Evolutionary conservation across 2,888 invertebrate species (phyloP).

Genomic region (Pedicia rivosa): DNA sequence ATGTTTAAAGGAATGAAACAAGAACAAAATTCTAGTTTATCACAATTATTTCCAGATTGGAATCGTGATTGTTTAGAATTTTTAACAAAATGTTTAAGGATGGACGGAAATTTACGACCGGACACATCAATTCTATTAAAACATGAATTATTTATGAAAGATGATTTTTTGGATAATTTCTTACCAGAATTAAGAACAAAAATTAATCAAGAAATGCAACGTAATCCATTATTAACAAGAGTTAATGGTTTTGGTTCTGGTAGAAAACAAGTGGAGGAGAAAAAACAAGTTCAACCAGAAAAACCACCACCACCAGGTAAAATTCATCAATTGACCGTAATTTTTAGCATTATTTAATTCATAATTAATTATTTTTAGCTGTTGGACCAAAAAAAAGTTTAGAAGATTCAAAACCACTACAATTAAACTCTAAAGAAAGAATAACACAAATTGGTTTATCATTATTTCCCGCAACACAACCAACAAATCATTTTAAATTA

Average conservation of each 20-base stretch:
- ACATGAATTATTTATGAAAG: slow-evolving; percentile 47
- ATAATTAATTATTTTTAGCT: too few relatives aligned
- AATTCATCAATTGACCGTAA: too few relatives aligned
- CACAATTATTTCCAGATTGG: slow-evolving; percentile 31
- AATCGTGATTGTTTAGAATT: slow-evolving; percentile 31
- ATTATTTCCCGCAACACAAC: slow-evolving; percentile 7
- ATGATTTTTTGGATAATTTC: slow-evolving; percentile 48
- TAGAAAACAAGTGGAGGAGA: too few relatives aligned
- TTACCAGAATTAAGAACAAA: slow-evolving; percentile 45
- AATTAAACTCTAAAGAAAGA: slow-evolving; percentile 9
- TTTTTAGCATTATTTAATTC: too few relatives aligned
- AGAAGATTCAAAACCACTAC: too few relatives aligned
- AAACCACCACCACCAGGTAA: too few relatives aligned
- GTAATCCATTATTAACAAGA: slow-evolving; percentile 32
- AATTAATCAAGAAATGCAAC: slow-evolving; percentile 44
- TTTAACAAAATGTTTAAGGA: slow-evolving; percentile 33
- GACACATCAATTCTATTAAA: slow-evolving; percentile 44
- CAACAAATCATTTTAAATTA: slow-evolving; percentile 5
- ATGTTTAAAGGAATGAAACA: slow-evolving; percentile 30
- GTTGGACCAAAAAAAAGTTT: too few relatives aligned
- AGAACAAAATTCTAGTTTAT: slow-evolving; percentile 20
- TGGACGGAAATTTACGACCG: slow-evolving; percentile 49
- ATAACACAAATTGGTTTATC: slow-evolving; percentile 10
- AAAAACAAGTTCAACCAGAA: too few relatives aligned
- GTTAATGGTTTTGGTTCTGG: slow-evolving; percentile 15